Evolutionary conservation across 2,888 invertebrate species (phyloP), one percentile per base, ranked within the genome.

Genomic region (Drosophila macrospina): DNA sequence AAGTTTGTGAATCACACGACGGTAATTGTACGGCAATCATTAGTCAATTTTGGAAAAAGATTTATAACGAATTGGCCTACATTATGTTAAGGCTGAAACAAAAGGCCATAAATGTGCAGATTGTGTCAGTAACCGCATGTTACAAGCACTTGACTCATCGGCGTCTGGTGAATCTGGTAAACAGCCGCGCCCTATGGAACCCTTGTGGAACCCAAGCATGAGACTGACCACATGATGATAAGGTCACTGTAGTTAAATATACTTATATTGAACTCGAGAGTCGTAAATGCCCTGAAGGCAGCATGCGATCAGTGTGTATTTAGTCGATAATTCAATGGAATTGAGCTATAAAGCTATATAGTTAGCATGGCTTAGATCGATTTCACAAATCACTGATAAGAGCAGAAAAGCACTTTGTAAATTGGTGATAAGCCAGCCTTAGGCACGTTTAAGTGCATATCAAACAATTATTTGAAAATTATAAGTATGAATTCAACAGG

Each of bases 391-490:
- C 65, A 41, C 11, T 39, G 86, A 80, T 76, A 61, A 59, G 60
- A 32, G 6, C 15, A 4, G 1, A 34, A 70, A 30, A 48, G 13
- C 34, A 45, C 15, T 55, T 67, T 36, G 32, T 36, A 59, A 32
- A 47, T 28, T 52, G 10, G n/a, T 59, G 74, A 74, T 74, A 76
- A 76, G 76, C 30, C 30, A 10, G 36, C 45, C 50, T 24, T 6
- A 13, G 26, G 13, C 47, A 50, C 54, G 44, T 16, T 30, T 69
- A 65, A 41, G 50, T 65, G 67, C 55, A 73, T 68, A 83, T 86
- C 68, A 80, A 88, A 83, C 84, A 74, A 83, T 83, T 83, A 88
- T 60, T 56, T 20, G 20, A 20, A 20, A 20, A 20, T 20, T 20
- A 20, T 20, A 20, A 20, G 20, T 20, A 20, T 20, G 3, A 20